Evolutionary conservation across 1,140 invertebrate genomes (phyloP).

Genomic region (Contarinia nasturtii): DNA sequence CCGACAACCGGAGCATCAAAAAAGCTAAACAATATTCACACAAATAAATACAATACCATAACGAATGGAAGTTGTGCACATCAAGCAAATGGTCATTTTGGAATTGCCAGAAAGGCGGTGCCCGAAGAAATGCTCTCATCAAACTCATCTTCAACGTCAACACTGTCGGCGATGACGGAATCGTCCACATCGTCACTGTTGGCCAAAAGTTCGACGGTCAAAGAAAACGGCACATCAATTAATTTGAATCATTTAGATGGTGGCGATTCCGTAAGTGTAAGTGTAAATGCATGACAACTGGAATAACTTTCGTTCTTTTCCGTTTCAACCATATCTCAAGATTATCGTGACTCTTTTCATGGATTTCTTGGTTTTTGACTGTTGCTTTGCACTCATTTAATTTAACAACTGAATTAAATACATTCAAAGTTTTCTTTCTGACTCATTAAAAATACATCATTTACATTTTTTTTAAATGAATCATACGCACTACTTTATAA

Average conservation of each 20-base stretch:
- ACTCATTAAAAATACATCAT: too few relatives aligned
- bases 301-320: neutral
- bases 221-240: too few relatives aligned
- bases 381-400: neutral
- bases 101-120: neutral
- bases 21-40: neutral
- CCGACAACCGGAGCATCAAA: neutral
- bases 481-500: too few relatives aligned
- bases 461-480: too few relatives aligned
- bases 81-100: neutral
- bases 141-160: neutral
- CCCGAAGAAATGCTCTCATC: neutral
- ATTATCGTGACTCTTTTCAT: neutral
- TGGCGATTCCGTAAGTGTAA: too few relatives aligned
- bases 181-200: neutral
- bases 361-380: neutral
- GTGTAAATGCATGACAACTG: too few relatives aligned
- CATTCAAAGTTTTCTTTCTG: neutral
- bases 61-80: neutral
- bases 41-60: slow-evolving; percentile 2
- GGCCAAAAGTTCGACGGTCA: too few relatives aligned
- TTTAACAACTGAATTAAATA: neutral
- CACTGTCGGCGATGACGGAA: neutral
- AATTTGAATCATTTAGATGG: too few relatives aligned
- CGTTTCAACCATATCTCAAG: neutral